Conservation (phyloP, 2,113 vertebrate genomes). For the Phodopus roborovskii region DNA sequence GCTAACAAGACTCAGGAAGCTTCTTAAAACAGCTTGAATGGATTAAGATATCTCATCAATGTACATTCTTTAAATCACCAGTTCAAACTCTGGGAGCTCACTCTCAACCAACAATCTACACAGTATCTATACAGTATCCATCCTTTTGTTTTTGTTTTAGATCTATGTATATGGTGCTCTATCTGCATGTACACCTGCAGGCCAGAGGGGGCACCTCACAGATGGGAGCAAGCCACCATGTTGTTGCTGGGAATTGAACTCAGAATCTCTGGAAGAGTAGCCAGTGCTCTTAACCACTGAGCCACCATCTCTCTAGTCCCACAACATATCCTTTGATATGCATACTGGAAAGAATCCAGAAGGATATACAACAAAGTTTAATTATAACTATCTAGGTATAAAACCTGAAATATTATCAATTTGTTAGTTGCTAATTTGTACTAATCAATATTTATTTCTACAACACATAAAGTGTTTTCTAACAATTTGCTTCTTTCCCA, state of each 20-base stretch:
- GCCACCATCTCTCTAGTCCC: no score
- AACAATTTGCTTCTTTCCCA: conserved; percentile 25
- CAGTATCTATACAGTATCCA: no score
- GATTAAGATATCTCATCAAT: background rate
- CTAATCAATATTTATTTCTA: background rate
- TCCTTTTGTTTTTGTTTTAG: no score
- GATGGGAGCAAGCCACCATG: no score
- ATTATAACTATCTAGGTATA: background rate
- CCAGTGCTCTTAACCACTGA: no score
- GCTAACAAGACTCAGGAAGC: background rate
- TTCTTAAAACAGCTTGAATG: background rate
- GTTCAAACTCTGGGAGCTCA: background rate
- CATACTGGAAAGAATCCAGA: background rate
- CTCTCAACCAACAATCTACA: background rate
- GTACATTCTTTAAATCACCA: background rate
- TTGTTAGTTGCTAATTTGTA: background rate
- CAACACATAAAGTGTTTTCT: background rate
- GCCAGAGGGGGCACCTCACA: no score
- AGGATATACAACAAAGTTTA: background rate
- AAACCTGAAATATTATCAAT: background rate
- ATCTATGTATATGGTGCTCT: no score
- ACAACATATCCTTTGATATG: no score
- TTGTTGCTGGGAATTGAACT: no score
- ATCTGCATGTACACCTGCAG: no score
- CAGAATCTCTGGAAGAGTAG: no score